Conservation (phyloP, 2,888 invertebrate genomes). For the Aspidiotus destructor region DNA sequence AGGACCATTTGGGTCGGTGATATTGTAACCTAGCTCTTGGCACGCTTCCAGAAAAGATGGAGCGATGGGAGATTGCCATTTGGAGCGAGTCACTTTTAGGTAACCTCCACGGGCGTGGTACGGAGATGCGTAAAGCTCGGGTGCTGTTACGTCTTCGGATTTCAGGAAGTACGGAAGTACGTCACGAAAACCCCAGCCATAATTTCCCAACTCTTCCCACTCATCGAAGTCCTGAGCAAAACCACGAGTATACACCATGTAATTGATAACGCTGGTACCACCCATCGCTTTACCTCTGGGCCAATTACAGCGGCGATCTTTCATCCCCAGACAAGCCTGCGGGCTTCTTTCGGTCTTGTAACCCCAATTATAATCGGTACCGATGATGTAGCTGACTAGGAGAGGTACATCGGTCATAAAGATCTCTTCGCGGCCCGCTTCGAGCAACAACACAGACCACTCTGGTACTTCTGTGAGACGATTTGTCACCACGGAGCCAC, state of each 20-base stretch:
- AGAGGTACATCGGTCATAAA: constrained; percentile 45
- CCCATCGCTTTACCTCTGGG: constrained; percentile 46
- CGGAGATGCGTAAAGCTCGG: constrained; percentile 52
- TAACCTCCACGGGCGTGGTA: constrained; percentile 70
- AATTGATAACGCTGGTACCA: constrained; percentile 48
- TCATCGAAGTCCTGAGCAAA: constrained; percentile 46
- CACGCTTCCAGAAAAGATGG: constrained; percentile 65
- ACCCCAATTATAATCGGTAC: constrained; percentile 41
- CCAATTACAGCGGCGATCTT: constrained; percentile 40
- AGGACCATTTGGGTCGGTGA: constrained; percentile 50
- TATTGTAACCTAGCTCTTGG: constrained; percentile 54
- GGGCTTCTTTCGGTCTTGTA: constrained; percentile 45
- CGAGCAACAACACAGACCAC: constrained; percentile 45
- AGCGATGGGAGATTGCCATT: constrained; percentile 74
- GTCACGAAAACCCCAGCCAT: constrained; percentile 73
- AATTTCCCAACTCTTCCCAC: constrained; percentile 55
- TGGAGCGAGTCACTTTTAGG: constrained; percentile 67
- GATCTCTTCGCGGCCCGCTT: constrained; percentile 47
- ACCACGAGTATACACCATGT: constrained; percentile 49
- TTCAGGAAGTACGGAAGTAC: constrained; percentile 74
- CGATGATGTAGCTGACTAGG: constrained; percentile 41
- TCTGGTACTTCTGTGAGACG: constrained; percentile 46
- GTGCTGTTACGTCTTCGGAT: constrained; percentile 67
- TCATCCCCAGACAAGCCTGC: constrained; percentile 39
- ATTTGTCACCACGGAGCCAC: constrained; percentile 48